These are phyloP conservation scores for Oedothorax gibbosus DNA, from an alignment of 1,140 invertebrate species.

Conservation along the genomic window DNA sequence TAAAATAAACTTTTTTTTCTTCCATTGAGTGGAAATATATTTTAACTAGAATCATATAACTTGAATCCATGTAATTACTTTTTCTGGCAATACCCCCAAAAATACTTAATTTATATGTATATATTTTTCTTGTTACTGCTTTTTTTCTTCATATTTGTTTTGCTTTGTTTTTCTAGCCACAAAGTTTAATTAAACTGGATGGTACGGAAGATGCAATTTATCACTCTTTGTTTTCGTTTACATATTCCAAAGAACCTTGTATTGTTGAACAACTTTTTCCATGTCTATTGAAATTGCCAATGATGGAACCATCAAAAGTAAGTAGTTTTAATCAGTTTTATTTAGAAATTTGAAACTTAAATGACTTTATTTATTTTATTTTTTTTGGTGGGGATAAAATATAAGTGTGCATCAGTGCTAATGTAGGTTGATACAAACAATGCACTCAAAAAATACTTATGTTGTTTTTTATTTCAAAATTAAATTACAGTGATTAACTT, in stretches of 20 bases:
- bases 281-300: slow-evolving; percentile 29
- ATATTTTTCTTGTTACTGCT: not conserved
- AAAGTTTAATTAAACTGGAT: slow-evolving; percentile 31
- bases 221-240: not conserved
- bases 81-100: too few species aligned
- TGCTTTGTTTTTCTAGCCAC: slow-evolving; percentile 5
- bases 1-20: too few species aligned
- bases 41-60: too few species aligned
- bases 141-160: not conserved
- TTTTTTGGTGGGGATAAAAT: not conserved
- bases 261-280: slow-evolving; percentile 4
- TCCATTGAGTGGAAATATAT: too few species aligned
- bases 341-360: not conserved
- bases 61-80: too few species aligned
- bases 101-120: too few species aligned
- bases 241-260: slow-evolving; percentile 12
- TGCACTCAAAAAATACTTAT: not conserved
- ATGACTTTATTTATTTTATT: not conserved
- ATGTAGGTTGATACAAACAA: not conserved
- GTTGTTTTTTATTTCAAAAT: not conserved
- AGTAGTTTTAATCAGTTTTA: slow-evolving; percentile 5
- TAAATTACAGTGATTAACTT: too few species aligned
- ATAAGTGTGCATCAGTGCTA: not conserved
- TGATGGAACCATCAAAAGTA: slow-evolving; percentile 30
- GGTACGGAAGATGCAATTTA: slow-evolving; percentile 41